Conservation (phyloP, 2,113 vertebrate species). For the Ageneiosus marmoratus region DNA sequence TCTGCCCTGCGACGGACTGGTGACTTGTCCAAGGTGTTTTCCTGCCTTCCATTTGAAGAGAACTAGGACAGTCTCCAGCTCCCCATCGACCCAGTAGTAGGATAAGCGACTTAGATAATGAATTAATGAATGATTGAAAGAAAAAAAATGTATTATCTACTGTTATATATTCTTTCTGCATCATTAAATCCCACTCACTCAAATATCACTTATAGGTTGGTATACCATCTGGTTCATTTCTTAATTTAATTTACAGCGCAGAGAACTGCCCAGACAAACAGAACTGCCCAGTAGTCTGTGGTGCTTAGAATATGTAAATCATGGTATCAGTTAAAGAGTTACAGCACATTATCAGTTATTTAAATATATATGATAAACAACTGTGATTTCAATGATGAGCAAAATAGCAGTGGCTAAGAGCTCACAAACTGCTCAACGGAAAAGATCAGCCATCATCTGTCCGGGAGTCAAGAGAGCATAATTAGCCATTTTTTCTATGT, state of each 20-base stretch:
- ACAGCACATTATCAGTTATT: not conserved
- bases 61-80: too few species aligned
- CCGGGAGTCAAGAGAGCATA: not conserved
- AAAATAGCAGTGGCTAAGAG: not conserved
- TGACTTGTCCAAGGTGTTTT: too few species aligned
- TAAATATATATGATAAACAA: not conserved
- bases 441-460: not conserved
- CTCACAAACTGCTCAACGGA: not conserved
- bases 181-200: not conserved
- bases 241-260: not conserved
- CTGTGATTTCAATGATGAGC: not conserved
- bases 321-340: not conserved
- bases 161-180: not conserved
- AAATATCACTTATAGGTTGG: not conserved
- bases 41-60: too few species aligned
- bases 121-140: too few species aligned
- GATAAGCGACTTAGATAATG: too few species aligned
- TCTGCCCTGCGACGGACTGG: too few species aligned
- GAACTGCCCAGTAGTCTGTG: not conserved
- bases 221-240: not conserved
- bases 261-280: too few species aligned
- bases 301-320: not conserved
- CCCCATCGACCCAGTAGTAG: too few species aligned
- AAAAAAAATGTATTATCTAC: not conserved
- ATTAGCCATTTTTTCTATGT: not conserved